These are phyloP conservation scores for Polyommatus iphigenia DNA, from an alignment of 2,888 invertebrate genomes.

Conservation along the genomic window DNA sequence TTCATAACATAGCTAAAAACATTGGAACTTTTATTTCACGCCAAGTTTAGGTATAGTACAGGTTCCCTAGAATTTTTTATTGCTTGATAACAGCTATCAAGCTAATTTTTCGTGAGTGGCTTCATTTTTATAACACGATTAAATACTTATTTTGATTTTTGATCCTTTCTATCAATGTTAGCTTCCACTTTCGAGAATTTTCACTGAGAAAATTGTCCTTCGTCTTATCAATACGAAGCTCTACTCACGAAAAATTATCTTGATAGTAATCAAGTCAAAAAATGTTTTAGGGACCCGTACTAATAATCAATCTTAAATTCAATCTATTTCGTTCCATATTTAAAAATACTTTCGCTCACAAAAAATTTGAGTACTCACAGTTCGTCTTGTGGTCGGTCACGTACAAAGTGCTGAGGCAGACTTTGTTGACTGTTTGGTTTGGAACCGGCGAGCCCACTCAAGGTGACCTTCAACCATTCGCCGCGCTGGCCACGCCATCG, in stretches of 20 bases:
- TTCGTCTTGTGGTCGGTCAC: constrained; percentile 51
- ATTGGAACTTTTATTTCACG: neutral
- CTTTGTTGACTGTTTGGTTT: constrained; percentile 39
- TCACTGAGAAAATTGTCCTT: too few relatives aligned
- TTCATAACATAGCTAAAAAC: neutral
- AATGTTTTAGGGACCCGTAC: too few relatives aligned
- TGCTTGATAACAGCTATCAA: too few relatives aligned
- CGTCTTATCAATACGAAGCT: too few relatives aligned
- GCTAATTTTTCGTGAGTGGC: too few relatives aligned
- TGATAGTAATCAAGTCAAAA: too few relatives aligned
- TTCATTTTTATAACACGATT: too few relatives aligned
- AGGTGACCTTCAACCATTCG: constrained; percentile 70
- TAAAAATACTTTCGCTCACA: neutral
- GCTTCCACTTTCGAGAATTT: too few relatives aligned
- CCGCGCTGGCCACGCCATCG: constrained; percentile 61
- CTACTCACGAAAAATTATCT: too few relatives aligned
- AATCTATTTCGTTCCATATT: neutral
- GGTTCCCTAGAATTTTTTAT: neutral
- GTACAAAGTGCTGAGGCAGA: constrained; percentile 43
- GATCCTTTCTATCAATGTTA: too few relatives aligned
- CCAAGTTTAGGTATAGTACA: neutral
- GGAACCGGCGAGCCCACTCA: constrained; percentile 48
- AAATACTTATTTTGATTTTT: too few relatives aligned
- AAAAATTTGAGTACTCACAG: constrained; percentile 41
- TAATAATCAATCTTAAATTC: too few relatives aligned